Percentiles rank a stretch among this genome's conserved stretches.
Evolutionary conservation across 1,140 invertebrate genomes (phyloP).

Genomic region (Drosophila murphyi): DNA sequence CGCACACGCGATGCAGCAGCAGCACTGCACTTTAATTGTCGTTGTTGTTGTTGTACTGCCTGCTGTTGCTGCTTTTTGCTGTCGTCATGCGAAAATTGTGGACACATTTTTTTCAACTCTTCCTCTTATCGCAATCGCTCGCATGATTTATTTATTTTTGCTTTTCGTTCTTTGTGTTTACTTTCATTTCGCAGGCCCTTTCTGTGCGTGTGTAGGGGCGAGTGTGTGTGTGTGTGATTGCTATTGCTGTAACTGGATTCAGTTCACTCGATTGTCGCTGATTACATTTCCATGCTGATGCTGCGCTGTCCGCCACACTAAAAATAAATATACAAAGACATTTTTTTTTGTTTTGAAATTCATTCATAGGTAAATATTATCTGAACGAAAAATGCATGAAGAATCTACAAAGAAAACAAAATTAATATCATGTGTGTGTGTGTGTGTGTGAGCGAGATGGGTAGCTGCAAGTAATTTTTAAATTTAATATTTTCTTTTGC

Average conservation of each 20-base stretch:
- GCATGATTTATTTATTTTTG: slow-evolving; percentile 43
- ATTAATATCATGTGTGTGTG: slow-evolving; percentile 9
- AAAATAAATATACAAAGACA: slow-evolving; percentile 73
- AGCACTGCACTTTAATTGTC: slow-evolving; percentile 52
- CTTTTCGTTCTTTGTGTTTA: slow-evolving; percentile 34
- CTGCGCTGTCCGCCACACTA: slow-evolving; percentile 38
- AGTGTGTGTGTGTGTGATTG: slow-evolving; percentile 19
- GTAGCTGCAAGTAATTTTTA: not conserved
- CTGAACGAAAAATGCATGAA: slow-evolving; percentile 27
- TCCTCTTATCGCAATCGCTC: slow-evolving; percentile 13
- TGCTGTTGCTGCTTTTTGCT: slow-evolving; percentile 45
- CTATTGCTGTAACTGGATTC: slow-evolving; percentile 35
- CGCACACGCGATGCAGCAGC: slow-evolving; percentile 34
- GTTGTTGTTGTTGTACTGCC: slow-evolving; percentile 38
- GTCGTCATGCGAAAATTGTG: slow-evolving; percentile 67
- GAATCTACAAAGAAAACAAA: not conserved
- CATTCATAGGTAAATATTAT: slow-evolving; percentile 33
- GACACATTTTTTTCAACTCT: slow-evolving; percentile 36
- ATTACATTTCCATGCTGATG: slow-evolving; percentile 71
- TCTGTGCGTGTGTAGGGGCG: slow-evolving; percentile 10
- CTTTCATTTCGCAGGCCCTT: slow-evolving; percentile 42
- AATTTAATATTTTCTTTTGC: not conserved
- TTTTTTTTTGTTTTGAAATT: slow-evolving; percentile 50
- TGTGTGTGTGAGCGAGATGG: not conserved
- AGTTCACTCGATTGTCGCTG: slow-evolving; percentile 70